Percentiles rank a stretch among this genome's conserved stretches.
Conservation (phyloP, 2,888 invertebrate genomes). For the Drosophila incognita region DNA sequence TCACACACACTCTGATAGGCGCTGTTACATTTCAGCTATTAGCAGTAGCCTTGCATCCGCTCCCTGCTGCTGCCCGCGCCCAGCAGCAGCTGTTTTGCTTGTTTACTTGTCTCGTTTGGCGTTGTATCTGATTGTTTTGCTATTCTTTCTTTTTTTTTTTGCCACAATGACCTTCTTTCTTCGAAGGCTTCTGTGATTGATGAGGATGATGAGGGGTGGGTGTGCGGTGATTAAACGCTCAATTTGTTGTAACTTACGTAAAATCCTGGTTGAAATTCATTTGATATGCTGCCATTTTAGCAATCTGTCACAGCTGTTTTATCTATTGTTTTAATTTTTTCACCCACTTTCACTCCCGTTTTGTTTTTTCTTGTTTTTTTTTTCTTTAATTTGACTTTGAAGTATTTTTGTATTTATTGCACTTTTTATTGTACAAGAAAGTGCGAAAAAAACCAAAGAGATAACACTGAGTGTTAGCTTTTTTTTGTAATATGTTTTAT, state of each 20-base stretch:
- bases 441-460: conserved; percentile 31
- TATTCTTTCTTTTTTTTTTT: conserved; percentile 38
- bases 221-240: conserved; percentile 1
- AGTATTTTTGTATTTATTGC: conserved; percentile 25
- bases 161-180: conserved; percentile 68
- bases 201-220: not conserved
- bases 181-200: conserved; percentile 36
- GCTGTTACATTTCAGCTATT: conserved; percentile 51
- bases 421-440: conserved; percentile 30
- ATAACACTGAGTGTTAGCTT: conserved; percentile 21
- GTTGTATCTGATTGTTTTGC: conserved; percentile 53
- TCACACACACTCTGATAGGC: conserved; percentile 33
- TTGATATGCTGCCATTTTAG: conserved; percentile 75
- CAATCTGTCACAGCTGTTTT: conserved; percentile 46
- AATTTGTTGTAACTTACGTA: conserved; percentile 74
- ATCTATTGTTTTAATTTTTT: conserved; percentile 29
- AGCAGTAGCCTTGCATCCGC: conserved; percentile 34
- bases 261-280: conserved; percentile 81
- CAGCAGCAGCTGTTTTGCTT: conserved; percentile 59
- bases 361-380: not conserved
- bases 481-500: conserved; percentile 12
- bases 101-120: conserved; percentile 60
- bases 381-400: conserved; percentile 11
- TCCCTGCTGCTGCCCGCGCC: conserved; percentile 15
- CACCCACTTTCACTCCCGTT: conserved; percentile 64